Conservation (phyloP, 1,140 invertebrate genomes). For the Euglossa dilemma region DNA sequence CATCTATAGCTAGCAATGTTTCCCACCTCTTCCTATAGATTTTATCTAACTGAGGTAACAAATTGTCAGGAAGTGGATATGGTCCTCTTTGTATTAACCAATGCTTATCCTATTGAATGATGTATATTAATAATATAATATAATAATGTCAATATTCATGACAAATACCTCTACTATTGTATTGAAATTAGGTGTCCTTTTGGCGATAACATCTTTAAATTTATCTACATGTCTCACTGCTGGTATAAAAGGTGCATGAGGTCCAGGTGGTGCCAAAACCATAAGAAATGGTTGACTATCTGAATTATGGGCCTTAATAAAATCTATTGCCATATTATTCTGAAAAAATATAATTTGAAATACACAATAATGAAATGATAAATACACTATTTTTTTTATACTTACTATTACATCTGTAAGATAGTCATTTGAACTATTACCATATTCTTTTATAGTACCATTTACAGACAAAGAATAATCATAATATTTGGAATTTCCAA, state of each 20-base stretch:
- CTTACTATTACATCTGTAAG: slow-evolving; percentile 93
- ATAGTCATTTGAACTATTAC: slow-evolving; percentile 85
- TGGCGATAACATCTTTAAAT: slow-evolving; percentile 85
- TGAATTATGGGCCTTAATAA: slow-evolving; percentile 80
- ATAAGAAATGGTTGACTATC: slow-evolving; percentile 88
- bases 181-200: slow-evolving; percentile 90
- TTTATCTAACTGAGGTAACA: slow-evolving; percentile 85
- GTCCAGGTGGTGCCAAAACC: slow-evolving; percentile 91
- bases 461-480: slow-evolving; percentile 94
- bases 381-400: slow-evolving; percentile 51
- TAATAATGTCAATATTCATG: not conserved
- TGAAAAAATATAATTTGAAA: slow-evolving; percentile 65
- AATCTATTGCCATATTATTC: slow-evolving; percentile 84
- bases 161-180: slow-evolving; percentile 61
- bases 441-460: slow-evolving; percentile 85
- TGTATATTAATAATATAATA: not conserved
- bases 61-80: slow-evolving; percentile 83
- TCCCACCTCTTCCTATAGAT: slow-evolving; percentile 89
- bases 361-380: not conserved
- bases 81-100: slow-evolving; percentile 89
- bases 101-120: slow-evolving; percentile 87
- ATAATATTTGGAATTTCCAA: slow-evolving; percentile 94
- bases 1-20: slow-evolving; percentile 92
- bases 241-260: slow-evolving; percentile 92
- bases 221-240: slow-evolving; percentile 87